These are phyloP conservation scores for Campylomormyrus tamandua DNA, from an alignment of 2,113 vertebrate genomes.

Conservation along the genomic window DNA sequence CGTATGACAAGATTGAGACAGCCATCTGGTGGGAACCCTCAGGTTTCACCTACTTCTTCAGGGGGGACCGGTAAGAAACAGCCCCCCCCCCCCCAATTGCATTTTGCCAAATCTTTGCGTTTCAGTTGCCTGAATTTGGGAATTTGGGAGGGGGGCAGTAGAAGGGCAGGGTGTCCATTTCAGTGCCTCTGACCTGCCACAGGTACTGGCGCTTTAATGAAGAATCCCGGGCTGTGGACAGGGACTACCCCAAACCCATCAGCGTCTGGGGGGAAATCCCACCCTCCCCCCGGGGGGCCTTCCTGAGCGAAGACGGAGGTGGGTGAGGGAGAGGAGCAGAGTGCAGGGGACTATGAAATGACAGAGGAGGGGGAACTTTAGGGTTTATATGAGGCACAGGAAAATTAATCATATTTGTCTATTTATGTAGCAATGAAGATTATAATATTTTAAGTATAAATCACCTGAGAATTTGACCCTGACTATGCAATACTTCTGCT, in stretches of 20 bases:
- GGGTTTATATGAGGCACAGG: not conserved
- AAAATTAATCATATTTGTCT: not conserved
- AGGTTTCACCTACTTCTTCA: constrained; percentile 89
- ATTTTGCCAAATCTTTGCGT: not conserved
- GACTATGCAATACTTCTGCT: not conserved
- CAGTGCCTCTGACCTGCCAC: constrained; percentile 9
- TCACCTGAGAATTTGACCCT: not conserved
- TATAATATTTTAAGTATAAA: not conserved
- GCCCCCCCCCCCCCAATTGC: not conserved
- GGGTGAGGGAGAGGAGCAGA: constrained; percentile 40
- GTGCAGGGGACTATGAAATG: not conserved
- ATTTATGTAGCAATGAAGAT: not conserved
- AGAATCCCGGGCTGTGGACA: constrained; percentile 69
- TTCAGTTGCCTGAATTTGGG: not conserved
- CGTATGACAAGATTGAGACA: constrained; percentile 77
- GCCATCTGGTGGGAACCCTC: constrained; percentile 97
- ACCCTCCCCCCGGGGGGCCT: constrained; percentile 78
- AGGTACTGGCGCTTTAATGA: constrained; percentile 98
- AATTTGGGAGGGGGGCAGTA: not conserved
- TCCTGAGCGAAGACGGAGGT: constrained; percentile 85
- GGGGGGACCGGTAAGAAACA: constrained; percentile 62
- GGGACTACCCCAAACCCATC: constrained; percentile 85
- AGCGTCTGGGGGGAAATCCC: constrained; percentile 86
- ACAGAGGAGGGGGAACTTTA: not conserved
- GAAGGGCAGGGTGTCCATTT: not conserved